phyloP scores from a whole-genome alignment of 2,888 invertebrate species.

The Gnatocerus cornutus region DNA sequence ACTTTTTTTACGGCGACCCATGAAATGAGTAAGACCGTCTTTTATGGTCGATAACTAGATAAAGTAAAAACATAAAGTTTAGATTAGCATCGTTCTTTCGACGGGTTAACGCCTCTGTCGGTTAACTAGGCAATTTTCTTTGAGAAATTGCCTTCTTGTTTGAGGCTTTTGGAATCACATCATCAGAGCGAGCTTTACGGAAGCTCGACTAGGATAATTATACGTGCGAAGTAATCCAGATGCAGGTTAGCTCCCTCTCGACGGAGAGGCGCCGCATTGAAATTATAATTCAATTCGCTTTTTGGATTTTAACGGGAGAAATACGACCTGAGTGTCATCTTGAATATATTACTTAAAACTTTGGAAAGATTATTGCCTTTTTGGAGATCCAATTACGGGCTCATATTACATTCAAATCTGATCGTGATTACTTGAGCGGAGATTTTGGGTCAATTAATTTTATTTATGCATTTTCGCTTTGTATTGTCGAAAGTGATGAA shows the following conservation, averaged over 20 bases:
- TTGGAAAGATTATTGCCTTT: not conserved
- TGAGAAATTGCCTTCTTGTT: slow-evolving; percentile 32
- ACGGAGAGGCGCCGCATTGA: slow-evolving; percentile 9
- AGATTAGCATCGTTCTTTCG: slow-evolving; percentile 12
- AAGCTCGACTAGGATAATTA: slow-evolving; percentile 19
- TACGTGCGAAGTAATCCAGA: slow-evolving; percentile 28
- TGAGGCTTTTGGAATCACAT: slow-evolving; percentile 21
- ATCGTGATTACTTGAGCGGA: too few relatives aligned
- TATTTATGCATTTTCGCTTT: too few relatives aligned
- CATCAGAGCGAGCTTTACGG: slow-evolving; percentile 16
- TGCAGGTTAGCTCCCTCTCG: not conserved
- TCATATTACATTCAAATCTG: too few relatives aligned
- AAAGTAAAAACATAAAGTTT: slow-evolving; percentile 20
- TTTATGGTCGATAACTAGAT: not conserved
- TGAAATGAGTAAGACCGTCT: too few relatives aligned
- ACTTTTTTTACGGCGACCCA: not conserved
- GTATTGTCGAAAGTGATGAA: not conserved
- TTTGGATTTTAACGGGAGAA: slow-evolving; percentile 2
- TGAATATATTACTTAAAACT: slow-evolving; percentile 10
- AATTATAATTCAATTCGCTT: slow-evolving; percentile 23
- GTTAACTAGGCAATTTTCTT: slow-evolving; percentile 36
- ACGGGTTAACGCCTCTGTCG: slow-evolving; percentile 16
- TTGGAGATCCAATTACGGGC: not conserved
- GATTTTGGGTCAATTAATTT: too few relatives aligned
- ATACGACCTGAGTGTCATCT: not conserved